Evolutionary conservation across 2,797 vertebrate species (phyloP).

Genomic region (Arrhamphus sclerolepis): DNA sequence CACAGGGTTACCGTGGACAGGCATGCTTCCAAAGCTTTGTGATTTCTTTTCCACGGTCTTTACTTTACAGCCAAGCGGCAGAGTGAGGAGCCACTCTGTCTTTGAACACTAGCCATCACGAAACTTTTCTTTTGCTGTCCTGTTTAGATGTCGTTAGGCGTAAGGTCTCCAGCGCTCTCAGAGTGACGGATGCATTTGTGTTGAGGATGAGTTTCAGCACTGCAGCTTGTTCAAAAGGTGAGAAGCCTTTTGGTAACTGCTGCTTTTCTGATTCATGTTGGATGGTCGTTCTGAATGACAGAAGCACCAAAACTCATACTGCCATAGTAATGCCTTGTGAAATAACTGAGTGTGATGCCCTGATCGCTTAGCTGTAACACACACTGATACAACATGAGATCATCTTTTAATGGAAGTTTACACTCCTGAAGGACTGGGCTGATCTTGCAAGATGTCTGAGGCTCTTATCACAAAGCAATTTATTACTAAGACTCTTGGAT

Average conservation of each 20-base stretch:
- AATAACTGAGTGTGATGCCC: conserved; percentile 21
- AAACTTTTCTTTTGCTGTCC: conserved; percentile 26
- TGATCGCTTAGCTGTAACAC: conserved; percentile 28
- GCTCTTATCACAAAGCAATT: conserved; percentile 37
- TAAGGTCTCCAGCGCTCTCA: conserved; percentile 44
- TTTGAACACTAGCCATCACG: conserved; percentile 34
- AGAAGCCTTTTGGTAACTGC: conserved; percentile 42
- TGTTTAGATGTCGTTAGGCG: conserved; percentile 21
- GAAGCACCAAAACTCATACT: conserved; percentile 55
- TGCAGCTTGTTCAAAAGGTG: conserved; percentile 41
- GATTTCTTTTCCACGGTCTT: conserved; percentile 60
- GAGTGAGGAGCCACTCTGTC: conserved; percentile 56
- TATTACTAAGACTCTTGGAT: conserved; percentile 33
- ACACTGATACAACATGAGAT: conserved; percentile 15
- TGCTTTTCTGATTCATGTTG: conserved; percentile 58
- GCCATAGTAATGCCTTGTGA: conserved; percentile 43
- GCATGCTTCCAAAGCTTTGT: conserved; percentile 82
- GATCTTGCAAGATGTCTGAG: conserved; percentile 71
- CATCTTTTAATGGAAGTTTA: conserved; percentile 30
- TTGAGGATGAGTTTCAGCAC: conserved; percentile 25
- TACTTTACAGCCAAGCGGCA: conserved; percentile 70
- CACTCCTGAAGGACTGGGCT: conserved; percentile 64
- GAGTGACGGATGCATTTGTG: conserved; percentile 20
- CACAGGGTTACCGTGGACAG: conserved; percentile 78
- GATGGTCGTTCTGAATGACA: conserved; percentile 49